Base-by-base conservation (phyloP, 2,888 invertebrate species). In the Tricholauxania praeusta region DNA sequence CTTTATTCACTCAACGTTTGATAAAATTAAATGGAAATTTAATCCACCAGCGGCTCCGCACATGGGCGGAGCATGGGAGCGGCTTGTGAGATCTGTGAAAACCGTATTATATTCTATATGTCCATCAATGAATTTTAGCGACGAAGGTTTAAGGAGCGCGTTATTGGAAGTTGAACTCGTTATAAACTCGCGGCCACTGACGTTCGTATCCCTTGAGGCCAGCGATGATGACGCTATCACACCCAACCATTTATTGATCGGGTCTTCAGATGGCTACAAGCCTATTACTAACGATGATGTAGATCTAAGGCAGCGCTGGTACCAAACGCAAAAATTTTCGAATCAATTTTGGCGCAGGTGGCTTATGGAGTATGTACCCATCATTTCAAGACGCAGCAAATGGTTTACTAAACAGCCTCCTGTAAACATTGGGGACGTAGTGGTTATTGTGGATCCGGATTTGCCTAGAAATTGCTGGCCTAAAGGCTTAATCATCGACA, bases 21-120 rank as follows among this genome's bases (percentile, higher is more conserved):
- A 77, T 32, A 64, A 67, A n/a, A 71, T 78, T 8, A 78, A 74
- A 67, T 78, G 78, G 73, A 64, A 60, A 39, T 76, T 76, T 28
- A 76, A 74, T 39, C 76, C 74, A 12, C 75, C 76, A 3, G 72
- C 71, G 19, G 75, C 76, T 6, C 75, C 76, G 12, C 75, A 76
- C 59, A 76, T 77, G 74, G 76, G 72, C 17, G 72, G 75, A n/a
- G 71, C 73, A 39, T 77, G 60, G 73, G 76, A 70, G 70, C 68
- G 74, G 32, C 32, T 74, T 3, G 53, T 74, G 3, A 64, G 60
- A 1, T 73, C 75, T 12, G 72, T 78, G 10, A 76, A 76, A 32
- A 72, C 57, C 8, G 66, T 63, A 0, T 52, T 77, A 12, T 62
- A 75, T 7, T 64, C 55, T n/a, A 73, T 71, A 28, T 64, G 64